Evolutionary conservation across 2,888 invertebrate genomes (phyloP), one percentile per base, ranked within the genome.

Genomic region (Quadroppia sp.): DNA sequence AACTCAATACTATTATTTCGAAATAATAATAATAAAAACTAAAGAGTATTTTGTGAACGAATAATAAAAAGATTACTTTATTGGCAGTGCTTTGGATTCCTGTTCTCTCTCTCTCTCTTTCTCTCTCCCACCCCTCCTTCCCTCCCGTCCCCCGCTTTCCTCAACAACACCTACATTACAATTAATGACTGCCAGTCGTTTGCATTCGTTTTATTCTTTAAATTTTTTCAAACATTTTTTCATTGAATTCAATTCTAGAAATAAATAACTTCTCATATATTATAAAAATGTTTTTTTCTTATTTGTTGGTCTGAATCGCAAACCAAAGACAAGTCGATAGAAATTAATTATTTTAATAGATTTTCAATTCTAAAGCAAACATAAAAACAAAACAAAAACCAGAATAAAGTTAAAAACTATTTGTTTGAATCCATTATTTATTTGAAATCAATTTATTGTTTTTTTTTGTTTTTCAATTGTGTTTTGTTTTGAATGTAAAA

Each of bases 121-220:
- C 9, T 36, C 9, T 36, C 9, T 4, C 36, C 36, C 36, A n/a
- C 36, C 36, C 9, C 36, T 36, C 36, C 9, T 36, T 36, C 9
- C 9, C 6, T 9, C 36, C 36, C 50, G 7, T 7, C 20, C n/a
- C 50, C 20, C 6, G 20, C 13, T 50, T 15, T 23, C 53, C 23
- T 53, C 25, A 53, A 61, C 61, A 61, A 61, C 30, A 61, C 32
- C 61, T 36, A 61, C 61, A 61, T 61, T 61, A 32, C 61, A 61
- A 36, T 61, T 61, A 61, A 61, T 61, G 61, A 61, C 6, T 61
- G 4, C 9, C 32, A 53, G 23, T 50, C 20, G 2, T 7, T 53
- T 50, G 2, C 17, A 45, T 45, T 45, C 15, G 2, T 17, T 45
- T 45, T 11, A 11, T 9, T 36, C 11, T 36, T 36, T 7, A 4